Conservation (phyloP, 2,888 invertebrate species). For the Heliconius aoede region DNA sequence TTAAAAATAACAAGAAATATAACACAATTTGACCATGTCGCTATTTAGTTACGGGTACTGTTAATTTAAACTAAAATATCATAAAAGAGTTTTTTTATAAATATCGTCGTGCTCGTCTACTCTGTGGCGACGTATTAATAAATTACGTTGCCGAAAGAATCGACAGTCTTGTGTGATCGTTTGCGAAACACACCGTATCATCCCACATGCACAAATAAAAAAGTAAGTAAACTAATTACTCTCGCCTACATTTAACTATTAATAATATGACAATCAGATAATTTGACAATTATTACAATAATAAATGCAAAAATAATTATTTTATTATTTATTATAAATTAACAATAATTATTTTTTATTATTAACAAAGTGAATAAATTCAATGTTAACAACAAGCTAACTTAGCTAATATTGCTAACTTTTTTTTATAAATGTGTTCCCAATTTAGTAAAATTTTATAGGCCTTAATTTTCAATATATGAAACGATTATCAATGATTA, state of each 20-base stretch:
- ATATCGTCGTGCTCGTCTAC: conserved; percentile 19
- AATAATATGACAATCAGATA: neutral
- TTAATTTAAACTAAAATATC: neutral
- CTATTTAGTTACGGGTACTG: neutral
- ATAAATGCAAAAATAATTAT: neutral
- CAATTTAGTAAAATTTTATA: too few species aligned
- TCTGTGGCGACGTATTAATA: conserved; percentile 70
- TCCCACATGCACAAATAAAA: conserved; percentile 50
- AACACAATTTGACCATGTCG: neutral
- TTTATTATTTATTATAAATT: too few species aligned
- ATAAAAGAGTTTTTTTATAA: neutral
- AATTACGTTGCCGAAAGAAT: conserved; percentile 72
- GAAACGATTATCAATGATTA: too few species aligned
- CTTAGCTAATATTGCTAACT: too few species aligned
- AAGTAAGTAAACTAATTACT: conserved; percentile 41
- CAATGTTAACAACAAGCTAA: too few species aligned
- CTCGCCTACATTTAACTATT: neutral
- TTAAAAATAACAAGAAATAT: too few species aligned
- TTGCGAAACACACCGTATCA: conserved; percentile 74
- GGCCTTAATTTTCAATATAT: too few species aligned
- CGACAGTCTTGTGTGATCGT: conserved; percentile 76
- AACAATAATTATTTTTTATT: too few species aligned
- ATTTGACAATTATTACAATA: neutral
- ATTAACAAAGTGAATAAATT: too few species aligned
- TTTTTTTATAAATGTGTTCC: too few species aligned